phyloP scores from a whole-genome alignment of 2,113 vertebrate species.

The Polypterus senegalus region DNA sequence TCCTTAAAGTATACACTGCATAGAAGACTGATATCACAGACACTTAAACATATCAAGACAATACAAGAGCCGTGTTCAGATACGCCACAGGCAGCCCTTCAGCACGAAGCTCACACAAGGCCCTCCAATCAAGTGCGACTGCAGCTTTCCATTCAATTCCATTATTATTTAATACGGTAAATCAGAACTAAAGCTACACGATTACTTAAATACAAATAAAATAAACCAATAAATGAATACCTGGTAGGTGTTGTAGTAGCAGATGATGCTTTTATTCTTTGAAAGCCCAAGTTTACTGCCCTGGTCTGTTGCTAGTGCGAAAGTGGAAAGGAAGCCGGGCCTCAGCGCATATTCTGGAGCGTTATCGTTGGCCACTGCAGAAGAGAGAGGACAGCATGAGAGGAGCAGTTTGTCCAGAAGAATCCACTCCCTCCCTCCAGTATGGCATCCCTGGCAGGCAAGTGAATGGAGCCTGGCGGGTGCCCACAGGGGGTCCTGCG shows the following conservation, averaged over 20 bases:
- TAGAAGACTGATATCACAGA: no score
- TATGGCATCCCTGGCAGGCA: not conserved
- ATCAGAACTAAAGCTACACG: not conserved
- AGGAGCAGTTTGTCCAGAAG: not conserved
- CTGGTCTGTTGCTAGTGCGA: constrained; percentile 92
- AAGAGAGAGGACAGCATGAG: constrained; percentile 7
- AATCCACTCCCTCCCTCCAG: not conserved
- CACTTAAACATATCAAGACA: no score
- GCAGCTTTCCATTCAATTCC: not conserved
- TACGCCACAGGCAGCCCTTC: no score
- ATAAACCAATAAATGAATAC: constrained; percentile 32
- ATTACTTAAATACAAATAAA: not conserved
- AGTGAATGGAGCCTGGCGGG: not conserved
- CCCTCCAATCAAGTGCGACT: not conserved
- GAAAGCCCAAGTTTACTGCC: constrained; percentile 95
- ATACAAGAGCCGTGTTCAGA: no score
- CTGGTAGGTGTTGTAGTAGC: constrained; percentile 95
- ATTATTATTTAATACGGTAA: not conserved
- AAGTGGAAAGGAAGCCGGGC: constrained; percentile 87
- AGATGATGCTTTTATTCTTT: constrained; percentile 98
- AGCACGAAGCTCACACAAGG: no score
- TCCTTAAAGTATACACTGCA: no score
- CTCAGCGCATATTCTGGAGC: constrained; percentile 86
- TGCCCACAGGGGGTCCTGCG: not conserved
- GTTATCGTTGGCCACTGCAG: constrained; percentile 90